phyloP scores from a whole-genome alignment of 2,113 vertebrate species.

The Carettochelys insculpta region DNA sequence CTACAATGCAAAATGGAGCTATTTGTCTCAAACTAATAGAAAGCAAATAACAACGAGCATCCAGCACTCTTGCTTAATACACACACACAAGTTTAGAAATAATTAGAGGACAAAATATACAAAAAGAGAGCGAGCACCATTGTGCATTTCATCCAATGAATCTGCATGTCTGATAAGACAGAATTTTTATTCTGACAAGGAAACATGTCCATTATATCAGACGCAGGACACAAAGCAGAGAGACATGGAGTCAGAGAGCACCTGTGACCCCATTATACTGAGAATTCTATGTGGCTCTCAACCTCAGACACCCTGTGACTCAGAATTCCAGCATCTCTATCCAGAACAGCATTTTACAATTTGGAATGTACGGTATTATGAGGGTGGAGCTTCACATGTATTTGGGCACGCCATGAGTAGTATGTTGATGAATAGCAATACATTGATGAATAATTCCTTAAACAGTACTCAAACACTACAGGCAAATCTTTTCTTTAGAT shows the following conservation, averaged over 20 bases:
- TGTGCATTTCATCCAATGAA: not conserved
- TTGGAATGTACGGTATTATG: not conserved
- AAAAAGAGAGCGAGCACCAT: not conserved
- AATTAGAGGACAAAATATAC: not conserved
- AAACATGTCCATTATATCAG: not conserved
- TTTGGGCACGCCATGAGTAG: not conserved
- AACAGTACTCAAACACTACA: not conserved
- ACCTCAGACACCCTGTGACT: not conserved
- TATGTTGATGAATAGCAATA: not conserved
- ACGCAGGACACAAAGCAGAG: not conserved
- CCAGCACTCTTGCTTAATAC: not conserved
- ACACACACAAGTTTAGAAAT: not conserved
- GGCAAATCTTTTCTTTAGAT: conserved; percentile 13
- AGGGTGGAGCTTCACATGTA: not conserved
- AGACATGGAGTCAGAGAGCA: fast-evolving
- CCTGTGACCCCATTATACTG: not conserved
- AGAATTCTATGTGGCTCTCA: not conserved
- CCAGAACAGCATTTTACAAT: not conserved
- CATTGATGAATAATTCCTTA: not conserved
- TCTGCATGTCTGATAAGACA: not conserved
- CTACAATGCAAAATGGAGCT: not conserved
- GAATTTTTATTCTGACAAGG: conserved; percentile 14
- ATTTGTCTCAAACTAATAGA: conserved; percentile 7
- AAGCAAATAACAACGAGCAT: not conserved
- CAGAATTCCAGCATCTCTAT: not conserved